phyloP scores from a whole-genome alignment of 2,113 vertebrate species.

The Monopterus albus region DNA sequence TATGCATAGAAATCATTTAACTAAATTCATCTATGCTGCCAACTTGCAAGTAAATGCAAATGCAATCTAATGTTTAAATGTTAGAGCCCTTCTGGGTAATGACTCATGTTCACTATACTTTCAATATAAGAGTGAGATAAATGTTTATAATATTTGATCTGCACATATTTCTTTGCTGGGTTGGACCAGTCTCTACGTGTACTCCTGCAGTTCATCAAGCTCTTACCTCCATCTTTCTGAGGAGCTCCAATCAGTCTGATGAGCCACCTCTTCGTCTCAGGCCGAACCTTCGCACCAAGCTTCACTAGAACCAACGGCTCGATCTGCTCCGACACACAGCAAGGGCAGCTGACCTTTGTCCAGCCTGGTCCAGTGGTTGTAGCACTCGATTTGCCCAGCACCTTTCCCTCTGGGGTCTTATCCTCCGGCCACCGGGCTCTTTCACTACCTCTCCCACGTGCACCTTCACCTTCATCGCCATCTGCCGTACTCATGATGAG shows the following conservation, averaged over 20 bases:
- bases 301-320: conserved; percentile 82
- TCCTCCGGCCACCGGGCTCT: conserved; percentile 11
- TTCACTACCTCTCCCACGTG: neutral
- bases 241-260: conserved; percentile 74
- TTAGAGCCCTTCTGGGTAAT: neutral
- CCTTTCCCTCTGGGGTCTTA: neutral
- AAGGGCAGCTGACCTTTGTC: conserved; percentile 81
- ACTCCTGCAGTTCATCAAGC: neutral
- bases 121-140: neutral
- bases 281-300: conserved; percentile 70
- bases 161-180: neutral
- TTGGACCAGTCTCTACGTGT: neutral
- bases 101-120: neutral
- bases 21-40: neutral
- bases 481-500: conserved; percentile 67
- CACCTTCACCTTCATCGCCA: conserved; percentile 23
- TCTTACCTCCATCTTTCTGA: conserved; percentile 79
- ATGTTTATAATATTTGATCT: neutral
- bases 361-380: conserved; percentile 42
- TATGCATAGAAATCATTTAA: neutral
- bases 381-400: neutral
- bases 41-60: conserved; percentile 3
- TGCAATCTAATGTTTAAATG: conserved; percentile 7
- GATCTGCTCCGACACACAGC: conserved; percentile 72
- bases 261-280: conserved; percentile 83